phyloP scores from a whole-genome alignment of 2,888 invertebrate genomes.

The Chironomus riparius region DNA sequence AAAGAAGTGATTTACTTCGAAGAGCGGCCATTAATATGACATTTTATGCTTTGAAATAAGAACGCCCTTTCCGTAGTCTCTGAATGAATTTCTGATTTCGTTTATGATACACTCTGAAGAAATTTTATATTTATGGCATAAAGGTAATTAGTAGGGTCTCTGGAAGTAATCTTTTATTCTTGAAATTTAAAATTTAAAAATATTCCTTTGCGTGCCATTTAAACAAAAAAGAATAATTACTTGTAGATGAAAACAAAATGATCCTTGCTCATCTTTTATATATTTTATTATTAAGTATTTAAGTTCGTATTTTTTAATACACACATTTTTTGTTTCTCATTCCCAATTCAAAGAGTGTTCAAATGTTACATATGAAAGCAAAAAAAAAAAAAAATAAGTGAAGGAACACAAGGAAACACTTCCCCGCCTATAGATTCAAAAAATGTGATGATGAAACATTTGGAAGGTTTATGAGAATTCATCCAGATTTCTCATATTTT shows the following conservation, averaged over 20 bases:
- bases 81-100: neutral
- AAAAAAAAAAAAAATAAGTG: neutral
- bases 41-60: slow-evolving; percentile 20
- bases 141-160: too few relatives aligned
- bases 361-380: neutral
- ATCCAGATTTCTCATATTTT: neutral
- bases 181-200: too few relatives aligned
- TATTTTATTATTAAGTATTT: neutral
- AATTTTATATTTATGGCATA: neutral
- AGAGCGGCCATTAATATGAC: slow-evolving; percentile 24
- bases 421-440: slow-evolving; percentile 19
- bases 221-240: slow-evolving; percentile 7
- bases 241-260: neutral
- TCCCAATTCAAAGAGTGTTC: neutral
- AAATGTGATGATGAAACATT: slow-evolving; percentile 23
- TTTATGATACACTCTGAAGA: neutral
- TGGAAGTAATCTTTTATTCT: too few relatives aligned
- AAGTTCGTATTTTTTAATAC: neutral
- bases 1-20: slow-evolving; percentile 20
- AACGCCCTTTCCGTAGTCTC: slow-evolving; percentile 10
- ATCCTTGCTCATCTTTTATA: slow-evolving; percentile 4
- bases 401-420: slow-evolving; percentile 7
- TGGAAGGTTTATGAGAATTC: slow-evolving; percentile 24
- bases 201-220: neutral
- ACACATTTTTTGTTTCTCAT: neutral